phyloP scores from a whole-genome alignment of 1,140 invertebrate species.

The Caenorhabditis elegans region WBcel235 BX284604.4:8436001-8436500 shows the following conservation, averaged over 20 bases:
- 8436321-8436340: background rate
- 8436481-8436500: background rate
- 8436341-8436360: background rate
- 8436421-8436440: background rate
- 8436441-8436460: background rate
- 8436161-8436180: background rate
- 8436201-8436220: background rate
- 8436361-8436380: background rate
- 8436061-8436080: background rate
- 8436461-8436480: background rate
- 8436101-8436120: background rate
- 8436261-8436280: background rate
- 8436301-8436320: background rate
- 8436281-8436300: background rate
- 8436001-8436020: background rate
- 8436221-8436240: background rate
- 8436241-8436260: background rate
- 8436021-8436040: too few relatives aligned
- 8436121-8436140: background rate
- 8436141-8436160: conserved; percentile 5
- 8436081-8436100: conserved; percentile 10
- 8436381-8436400: background rate
- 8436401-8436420: background rate
- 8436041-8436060: too few relatives aligned
- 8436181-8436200: background rate